Conservation (phyloP, 2,888 invertebrate genomes). For the Leptopterna dolabrata region DNA sequence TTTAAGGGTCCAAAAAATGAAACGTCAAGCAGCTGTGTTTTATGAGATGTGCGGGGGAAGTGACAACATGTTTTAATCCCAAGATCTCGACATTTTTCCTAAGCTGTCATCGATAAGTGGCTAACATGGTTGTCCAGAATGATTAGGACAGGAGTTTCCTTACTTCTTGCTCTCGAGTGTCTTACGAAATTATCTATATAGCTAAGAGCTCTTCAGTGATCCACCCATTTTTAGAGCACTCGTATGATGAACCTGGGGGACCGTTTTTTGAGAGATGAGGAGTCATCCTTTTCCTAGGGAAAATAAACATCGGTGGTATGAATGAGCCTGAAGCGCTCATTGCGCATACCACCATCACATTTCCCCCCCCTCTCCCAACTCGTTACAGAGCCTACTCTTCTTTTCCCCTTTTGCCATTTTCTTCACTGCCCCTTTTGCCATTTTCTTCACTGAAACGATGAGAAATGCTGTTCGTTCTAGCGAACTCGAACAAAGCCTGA, state of each 20-base stretch:
- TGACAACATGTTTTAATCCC: slow-evolving; percentile 63
- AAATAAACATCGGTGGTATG: slow-evolving; percentile 69
- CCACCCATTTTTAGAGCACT: slow-evolving; percentile 64
- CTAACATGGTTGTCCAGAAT: slow-evolving; percentile 62
- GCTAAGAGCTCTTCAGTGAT: background rate
- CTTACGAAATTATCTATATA: background rate
- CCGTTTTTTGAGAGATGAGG: slow-evolving; percentile 62
- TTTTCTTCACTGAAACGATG: too few species aligned
- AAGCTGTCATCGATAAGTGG: slow-evolving; percentile 63
- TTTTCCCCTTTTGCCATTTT: background rate
- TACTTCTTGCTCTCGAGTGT: background rate
- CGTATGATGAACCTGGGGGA: slow-evolving; percentile 60
- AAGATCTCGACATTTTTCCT: slow-evolving; percentile 61
- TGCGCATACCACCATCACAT: slow-evolving; percentile 67
- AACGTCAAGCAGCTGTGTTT: slow-evolving; percentile 60
- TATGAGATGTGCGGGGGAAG: slow-evolving; percentile 64
- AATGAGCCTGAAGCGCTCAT: slow-evolving; percentile 67
- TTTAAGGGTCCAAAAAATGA: slow-evolving; percentile 62
- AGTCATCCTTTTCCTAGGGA: slow-evolving; percentile 67
- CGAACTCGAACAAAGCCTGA: too few species aligned
- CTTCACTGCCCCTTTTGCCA: too few species aligned
- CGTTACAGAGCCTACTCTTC: background rate
- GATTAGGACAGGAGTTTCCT: background rate
- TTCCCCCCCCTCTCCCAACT: slow-evolving; percentile 48
- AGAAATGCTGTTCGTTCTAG: too few species aligned